Conservation (phyloP, 2,797 vertebrate genomes). For the Sebastes oblongus region DNA sequence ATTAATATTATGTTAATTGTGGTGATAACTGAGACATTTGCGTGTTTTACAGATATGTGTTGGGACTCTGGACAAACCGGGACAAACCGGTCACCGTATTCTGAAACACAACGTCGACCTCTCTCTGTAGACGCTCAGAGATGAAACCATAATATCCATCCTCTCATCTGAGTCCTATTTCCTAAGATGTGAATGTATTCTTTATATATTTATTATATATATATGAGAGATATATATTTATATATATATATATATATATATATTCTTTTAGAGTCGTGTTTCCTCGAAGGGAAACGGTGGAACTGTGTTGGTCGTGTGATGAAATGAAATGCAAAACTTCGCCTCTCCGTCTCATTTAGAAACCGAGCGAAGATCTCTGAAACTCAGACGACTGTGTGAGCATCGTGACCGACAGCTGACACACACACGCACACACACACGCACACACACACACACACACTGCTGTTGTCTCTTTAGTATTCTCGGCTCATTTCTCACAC, state of each 20-base stretch:
- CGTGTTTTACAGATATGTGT: no score
- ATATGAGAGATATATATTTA: no score
- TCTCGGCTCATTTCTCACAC: conserved; percentile 38
- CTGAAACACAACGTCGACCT: background rate
- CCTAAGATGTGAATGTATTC: background rate
- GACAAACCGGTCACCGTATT: no score
- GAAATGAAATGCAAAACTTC: background rate
- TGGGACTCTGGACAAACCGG: no score
- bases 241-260: no score
- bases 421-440: conserved; percentile 1
- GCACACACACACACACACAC: background rate
- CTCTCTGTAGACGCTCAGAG: background rate
- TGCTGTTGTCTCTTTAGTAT: conserved; percentile 46
- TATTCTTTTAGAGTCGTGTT: background rate
- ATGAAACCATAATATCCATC: background rate
- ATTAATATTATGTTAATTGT: no score
- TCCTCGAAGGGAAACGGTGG: background rate
- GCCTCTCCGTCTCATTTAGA: background rate
- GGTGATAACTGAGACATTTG: no score
- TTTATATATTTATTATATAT: background rate
- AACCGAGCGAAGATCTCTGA: background rate
- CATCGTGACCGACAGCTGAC: background rate
- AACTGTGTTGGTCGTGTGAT: background rate
- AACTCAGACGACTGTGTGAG: background rate
- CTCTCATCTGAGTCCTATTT: background rate